A percentile compares a stretch with the other conserved stretches of the same genome.
Evolutionary conservation across 2,113 vertebrate genomes (phyloP).

Genomic region (Xiphorhynchus elegans): DNA sequence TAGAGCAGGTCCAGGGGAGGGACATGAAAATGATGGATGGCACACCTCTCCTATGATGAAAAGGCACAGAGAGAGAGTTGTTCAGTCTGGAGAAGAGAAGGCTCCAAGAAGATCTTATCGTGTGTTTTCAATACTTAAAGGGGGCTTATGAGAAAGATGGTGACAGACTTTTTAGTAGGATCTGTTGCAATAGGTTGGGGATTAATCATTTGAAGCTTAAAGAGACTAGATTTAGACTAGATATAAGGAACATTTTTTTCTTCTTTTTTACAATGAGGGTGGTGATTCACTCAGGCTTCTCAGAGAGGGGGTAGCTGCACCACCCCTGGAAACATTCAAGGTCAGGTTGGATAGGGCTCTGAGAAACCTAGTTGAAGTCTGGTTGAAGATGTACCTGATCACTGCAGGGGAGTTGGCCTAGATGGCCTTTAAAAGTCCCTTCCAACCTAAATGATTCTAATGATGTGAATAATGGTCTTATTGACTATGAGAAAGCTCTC

Average conservation of each 20-base stretch:
- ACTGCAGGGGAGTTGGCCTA: background rate
- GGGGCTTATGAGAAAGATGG: background rate
- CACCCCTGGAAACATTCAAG: background rate
- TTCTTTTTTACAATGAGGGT: accelerated
- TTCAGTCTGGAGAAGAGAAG: background rate
- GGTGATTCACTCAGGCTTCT: background rate
- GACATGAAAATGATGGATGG: background rate
- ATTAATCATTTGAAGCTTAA: background rate
- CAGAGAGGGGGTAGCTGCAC: background rate
- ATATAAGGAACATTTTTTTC: background rate
- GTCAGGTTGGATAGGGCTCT: background rate
- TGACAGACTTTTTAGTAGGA: background rate
- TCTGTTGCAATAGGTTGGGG: background rate
- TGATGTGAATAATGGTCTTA: background rate
- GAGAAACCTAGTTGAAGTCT: background rate
- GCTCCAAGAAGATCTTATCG: background rate
- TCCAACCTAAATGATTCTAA: background rate
- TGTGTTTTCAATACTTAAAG: background rate
- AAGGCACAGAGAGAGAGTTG: background rate
- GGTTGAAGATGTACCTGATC: background rate
- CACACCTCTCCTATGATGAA: accelerated
- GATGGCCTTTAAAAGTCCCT: background rate
- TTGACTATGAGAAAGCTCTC: background rate
- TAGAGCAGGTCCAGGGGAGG: background rate
- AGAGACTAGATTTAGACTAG: background rate